Base-by-base conservation (phyloP, 2,888 invertebrate species). In the Nezara viridula region DNA sequence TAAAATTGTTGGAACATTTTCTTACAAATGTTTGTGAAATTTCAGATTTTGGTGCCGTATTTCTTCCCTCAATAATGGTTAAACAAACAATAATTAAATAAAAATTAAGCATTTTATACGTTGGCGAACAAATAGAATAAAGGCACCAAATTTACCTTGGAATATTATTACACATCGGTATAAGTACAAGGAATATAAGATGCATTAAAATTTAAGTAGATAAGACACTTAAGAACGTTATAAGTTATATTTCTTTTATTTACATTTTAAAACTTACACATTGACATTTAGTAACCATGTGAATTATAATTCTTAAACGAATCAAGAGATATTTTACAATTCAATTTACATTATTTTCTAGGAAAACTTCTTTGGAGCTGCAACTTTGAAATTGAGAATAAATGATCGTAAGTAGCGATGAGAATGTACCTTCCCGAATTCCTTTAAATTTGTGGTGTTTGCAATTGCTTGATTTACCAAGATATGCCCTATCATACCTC, bases 371-470 rank as follows among this genome's bases (percentile, higher is more conserved):
- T 44, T 81, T 81, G 81, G 81, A 81, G 81, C 44, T 12, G 81
- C 44, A 81, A 81, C 81, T 81, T 81, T 40, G 44, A 81, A 81
- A 44, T 81, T 44, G n/a, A 81, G 81, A 81, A 44, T 81, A 81
- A 21, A 81, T 81, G 81, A 81, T 81, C 81, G 81, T 81, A 81
- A 81, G 81, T 81, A 81, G n/a, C 10, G 44, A 81, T 81, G 40
- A n/a, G 81, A 40, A 44, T 40, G 81, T 12, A 24, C 24, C 40
- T 10, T 5, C 40, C 21, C 19, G 73, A 77, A 12, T 44, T 24
- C 40, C n/a, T 81, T 44, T n/a, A 81, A 24, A 2, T 40, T 44
- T 7, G 27, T 81, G 21, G 44, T 81, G 81, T 81, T 81, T 81
- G 9, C 40, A 44, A 44, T 37, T 44, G 81, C 81, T 81, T 81